phyloP scores from a whole-genome alignment of 1,140 invertebrate species.

The Tetramorium alpestre region DNA sequence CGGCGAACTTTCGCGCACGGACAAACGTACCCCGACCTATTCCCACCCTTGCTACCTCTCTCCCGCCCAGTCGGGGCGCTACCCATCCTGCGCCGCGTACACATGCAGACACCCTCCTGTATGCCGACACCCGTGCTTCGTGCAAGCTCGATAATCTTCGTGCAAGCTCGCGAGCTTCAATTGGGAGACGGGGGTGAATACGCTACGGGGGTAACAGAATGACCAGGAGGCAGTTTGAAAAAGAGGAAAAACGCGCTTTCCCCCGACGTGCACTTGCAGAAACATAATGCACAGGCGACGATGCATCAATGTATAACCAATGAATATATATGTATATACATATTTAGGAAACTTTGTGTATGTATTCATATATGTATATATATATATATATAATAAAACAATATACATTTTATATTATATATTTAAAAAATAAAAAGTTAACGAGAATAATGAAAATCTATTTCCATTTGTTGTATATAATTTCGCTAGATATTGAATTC shows the following conservation, averaged over 20 bases:
- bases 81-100: constrained; percentile 29
- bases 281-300: not conserved
- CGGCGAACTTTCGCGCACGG: constrained; percentile 74
- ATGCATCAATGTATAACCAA: constrained; percentile 2
- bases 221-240: constrained; percentile 24
- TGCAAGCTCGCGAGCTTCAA: constrained; percentile 57
- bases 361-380: not conserved
- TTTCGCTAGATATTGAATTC: not conserved
- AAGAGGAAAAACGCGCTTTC: constrained; percentile 45
- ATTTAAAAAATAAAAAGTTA: not conserved
- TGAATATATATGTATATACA: not conserved
- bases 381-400: not conserved
- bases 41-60: constrained; percentile 42
- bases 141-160: constrained; percentile 78
- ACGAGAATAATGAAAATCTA: not conserved
- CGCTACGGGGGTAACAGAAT: not conserved
- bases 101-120: constrained; percentile 37
- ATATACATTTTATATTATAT: not conserved
- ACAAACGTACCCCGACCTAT: constrained; percentile 62
- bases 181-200: constrained; percentile 44
- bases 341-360: not conserved
- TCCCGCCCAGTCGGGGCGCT: constrained; percentile 15
- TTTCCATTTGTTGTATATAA: not conserved
- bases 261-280: not conserved
- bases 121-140: constrained; percentile 66